These are phyloP conservation scores for Shinisaurus crocodilurus DNA, from an alignment of 2,113 vertebrate species.

Conservation along the genomic window DNA sequence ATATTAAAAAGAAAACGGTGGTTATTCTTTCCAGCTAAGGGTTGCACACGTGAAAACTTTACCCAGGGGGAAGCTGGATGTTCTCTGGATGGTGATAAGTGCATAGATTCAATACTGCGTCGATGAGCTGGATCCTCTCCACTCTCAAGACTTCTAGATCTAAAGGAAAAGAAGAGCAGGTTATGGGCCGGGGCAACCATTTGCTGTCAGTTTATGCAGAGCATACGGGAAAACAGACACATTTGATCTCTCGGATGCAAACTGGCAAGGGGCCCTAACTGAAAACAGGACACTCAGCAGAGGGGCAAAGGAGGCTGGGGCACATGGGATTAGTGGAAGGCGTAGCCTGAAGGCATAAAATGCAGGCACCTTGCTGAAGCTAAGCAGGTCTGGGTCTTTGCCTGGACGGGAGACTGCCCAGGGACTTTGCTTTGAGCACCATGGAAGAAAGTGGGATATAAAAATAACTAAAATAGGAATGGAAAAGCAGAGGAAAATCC, in stretches of 20 bases:
- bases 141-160: conserved; percentile 95
- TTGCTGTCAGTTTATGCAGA: background rate
- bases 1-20: background rate
- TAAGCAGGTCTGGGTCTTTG: background rate
- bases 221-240: too few species aligned
- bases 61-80: conserved; percentile 97
- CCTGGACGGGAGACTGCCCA: background rate
- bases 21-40: background rate
- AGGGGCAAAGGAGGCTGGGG: too few species aligned
- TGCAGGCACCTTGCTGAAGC: too few species aligned
- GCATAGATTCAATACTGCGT: conserved; percentile 95
- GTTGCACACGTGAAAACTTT: background rate
- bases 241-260: background rate
- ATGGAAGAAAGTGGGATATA: too few species aligned
- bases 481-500: too few species aligned
- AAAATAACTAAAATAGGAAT: too few species aligned
- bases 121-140: conserved; percentile 94
- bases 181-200: conserved; percentile 45
- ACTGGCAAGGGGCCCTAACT: background rate
- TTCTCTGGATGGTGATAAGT: conserved; percentile 99
- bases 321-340: background rate
- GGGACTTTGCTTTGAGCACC: too few species aligned
- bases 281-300: background rate
- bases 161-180: conserved; percentile 59
- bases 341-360: background rate